phyloP scores from a whole-genome alignment of 2,797 vertebrate genomes.

The Sebastes hopkinsi region DNA sequence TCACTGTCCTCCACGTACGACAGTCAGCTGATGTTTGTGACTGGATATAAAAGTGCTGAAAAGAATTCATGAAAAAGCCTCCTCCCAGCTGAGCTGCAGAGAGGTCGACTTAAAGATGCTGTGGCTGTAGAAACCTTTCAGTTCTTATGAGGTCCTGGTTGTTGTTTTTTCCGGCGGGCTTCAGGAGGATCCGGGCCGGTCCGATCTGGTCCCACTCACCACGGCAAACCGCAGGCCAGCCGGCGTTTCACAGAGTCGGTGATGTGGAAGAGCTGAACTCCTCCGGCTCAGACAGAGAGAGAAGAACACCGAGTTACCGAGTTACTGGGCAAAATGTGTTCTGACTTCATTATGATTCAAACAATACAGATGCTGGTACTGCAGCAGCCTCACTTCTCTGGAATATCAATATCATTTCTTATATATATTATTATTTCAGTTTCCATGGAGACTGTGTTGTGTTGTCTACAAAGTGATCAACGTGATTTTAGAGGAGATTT shows the following conservation, averaged over 20 bases:
- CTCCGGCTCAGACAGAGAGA: background rate
- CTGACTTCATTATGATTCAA: background rate
- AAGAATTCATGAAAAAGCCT: background rate
- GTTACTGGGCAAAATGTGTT: background rate
- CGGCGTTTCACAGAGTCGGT: background rate
- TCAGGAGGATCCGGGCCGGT: background rate
- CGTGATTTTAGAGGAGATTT: no score
- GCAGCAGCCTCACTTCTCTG: background rate
- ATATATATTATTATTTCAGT: background rate
- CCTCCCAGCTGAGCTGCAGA: no score
- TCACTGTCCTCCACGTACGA: background rate
- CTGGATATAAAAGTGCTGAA: background rate
- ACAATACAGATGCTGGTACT: background rate
- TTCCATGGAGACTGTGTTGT: background rate
- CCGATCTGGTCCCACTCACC: background rate
- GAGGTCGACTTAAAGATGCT: no score
- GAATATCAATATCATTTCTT: background rate
- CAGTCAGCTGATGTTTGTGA: no score
- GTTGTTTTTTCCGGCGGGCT: background rate
- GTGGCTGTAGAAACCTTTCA: background rate
- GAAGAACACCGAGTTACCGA: background rate
- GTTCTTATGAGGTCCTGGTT: background rate
- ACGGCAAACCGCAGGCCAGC: background rate
- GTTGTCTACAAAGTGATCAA: background rate
- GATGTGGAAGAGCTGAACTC: constrained; percentile 9